Evolutionary conservation across 2,113 vertebrate species (phyloP), one percentile per base, ranked within the genome.

Genomic region (Oostethus manadensis): DNA sequence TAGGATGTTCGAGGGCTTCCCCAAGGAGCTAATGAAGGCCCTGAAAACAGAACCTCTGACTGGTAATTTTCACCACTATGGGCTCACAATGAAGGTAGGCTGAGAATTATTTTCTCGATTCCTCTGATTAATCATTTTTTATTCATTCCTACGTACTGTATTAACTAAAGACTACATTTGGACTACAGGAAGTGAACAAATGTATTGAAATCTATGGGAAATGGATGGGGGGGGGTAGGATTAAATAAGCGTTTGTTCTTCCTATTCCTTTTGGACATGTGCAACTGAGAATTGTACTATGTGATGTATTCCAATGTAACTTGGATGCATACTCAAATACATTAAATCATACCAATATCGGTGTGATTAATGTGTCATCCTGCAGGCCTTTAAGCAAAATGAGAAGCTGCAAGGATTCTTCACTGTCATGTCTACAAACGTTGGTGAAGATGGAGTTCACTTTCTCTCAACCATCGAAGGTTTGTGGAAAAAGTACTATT

Each of bases 391-490:
- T 48, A 45, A 66, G 53, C 74, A 68, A 66, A 90, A 90, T 54
- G 22, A 84, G 29, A 78, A 85, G 61, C 72, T 92, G 45, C 50
- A 26, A 1, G 54, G 64, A 26, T 92, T 92, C 71, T 93, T 89
- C 60, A 76, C 81, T 1, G 26, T 90, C 17, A 58, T 93, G 59
- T 92, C 92, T 3, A 90, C 87, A 11, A 92, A 93, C 42, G 16
- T 75, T 0, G 91, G 88, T 10, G 68, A 72, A 53, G 87, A 89
- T 3, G 81, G 80, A 44, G 80, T 63, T 15, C 68, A 79, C 58
- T 93, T 93, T 62, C 75, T 92, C 61, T 93, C 92, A 2, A 90
- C 91, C 10, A 66, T 92, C 1, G 92, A 92, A 87, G 91, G 92
- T 92, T 55, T 40, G 53, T 33, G 17, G 47, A 69, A 20, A 20